phyloP scores from a whole-genome alignment of 37 sponge, comb jelly and placozoan species.

The Cladorhizidae sp. region DNA sequence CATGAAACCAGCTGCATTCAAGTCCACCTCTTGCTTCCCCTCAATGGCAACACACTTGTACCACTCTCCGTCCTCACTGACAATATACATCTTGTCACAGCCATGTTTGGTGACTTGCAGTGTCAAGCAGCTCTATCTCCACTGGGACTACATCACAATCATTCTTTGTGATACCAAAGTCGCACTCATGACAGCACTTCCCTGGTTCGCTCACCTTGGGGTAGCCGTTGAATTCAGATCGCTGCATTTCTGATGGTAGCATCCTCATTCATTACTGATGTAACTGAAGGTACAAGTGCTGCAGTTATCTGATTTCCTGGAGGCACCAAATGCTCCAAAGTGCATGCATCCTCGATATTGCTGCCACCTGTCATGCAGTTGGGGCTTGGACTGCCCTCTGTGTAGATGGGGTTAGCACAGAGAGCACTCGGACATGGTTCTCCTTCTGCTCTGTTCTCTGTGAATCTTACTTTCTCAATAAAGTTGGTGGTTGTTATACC shows the following conservation, averaged over 20 bases:
- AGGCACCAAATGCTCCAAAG: conserved; percentile 17
- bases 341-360: conserved; percentile 36
- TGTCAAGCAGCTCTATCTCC: neutral
- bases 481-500: too few species aligned
- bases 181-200: conserved; percentile 41
- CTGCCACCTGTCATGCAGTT: conserved; percentile 27
- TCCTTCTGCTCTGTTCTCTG: neutral
- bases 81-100: conserved; percentile 23
- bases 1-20: neutral
- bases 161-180: conserved; percentile 30
- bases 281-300: conserved; percentile 35
- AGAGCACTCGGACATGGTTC: neutral
- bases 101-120: conserved; percentile 12
- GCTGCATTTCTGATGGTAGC: conserved; percentile 4
- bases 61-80: neutral
- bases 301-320: conserved; percentile 42
- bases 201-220: neutral
- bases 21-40: neutral
- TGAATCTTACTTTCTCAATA: too few species aligned
- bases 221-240: conserved; percentile 24
- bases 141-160: conserved; percentile 19
- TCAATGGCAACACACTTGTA: neutral
- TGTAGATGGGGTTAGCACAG: conserved; percentile 28
- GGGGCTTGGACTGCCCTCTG: neutral
- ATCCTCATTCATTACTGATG: neutral